phyloP scores from a whole-genome alignment of 2,888 invertebrate genomes.

The Melipona bicolor region DNA sequence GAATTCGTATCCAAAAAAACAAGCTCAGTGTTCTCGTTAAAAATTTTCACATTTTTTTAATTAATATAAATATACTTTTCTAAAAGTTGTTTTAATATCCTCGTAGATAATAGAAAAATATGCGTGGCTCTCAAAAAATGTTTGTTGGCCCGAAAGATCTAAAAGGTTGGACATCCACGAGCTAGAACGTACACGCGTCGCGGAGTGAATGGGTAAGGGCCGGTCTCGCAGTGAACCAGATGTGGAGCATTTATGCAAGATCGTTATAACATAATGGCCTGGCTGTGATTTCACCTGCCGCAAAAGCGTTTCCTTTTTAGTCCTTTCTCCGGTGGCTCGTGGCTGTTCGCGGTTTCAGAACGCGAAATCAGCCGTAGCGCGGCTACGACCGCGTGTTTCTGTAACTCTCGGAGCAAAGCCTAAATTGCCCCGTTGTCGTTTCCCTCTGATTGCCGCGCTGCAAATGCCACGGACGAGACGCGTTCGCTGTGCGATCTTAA shows the following conservation, averaged over 20 bases:
- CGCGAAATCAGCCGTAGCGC: constrained; percentile 36
- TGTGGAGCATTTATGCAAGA: constrained; percentile 70
- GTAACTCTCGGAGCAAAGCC: not conserved
- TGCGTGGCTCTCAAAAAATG: too few species aligned
- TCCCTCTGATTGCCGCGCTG: not conserved
- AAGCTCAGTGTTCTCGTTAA: too few species aligned
- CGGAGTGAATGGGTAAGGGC: constrained; percentile 63
- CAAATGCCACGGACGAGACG: constrained; percentile 3
- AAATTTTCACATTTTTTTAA: too few species aligned
- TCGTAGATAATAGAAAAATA: too few species aligned
- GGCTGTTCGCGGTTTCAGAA: constrained; percentile 45
- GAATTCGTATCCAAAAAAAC: too few species aligned
- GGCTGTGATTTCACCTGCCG: constrained; percentile 50
- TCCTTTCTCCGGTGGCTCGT: constrained; percentile 40
- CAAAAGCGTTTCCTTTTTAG: constrained; percentile 60
- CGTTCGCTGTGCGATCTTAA: not conserved
- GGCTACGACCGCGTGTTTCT: not conserved
- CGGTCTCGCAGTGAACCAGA: constrained; percentile 47
- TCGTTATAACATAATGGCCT: constrained; percentile 61
- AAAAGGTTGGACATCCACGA: too few species aligned
- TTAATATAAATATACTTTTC: too few species aligned
- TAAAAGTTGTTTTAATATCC: too few species aligned
- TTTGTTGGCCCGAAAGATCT: too few species aligned
- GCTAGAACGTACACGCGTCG: constrained; percentile 14
- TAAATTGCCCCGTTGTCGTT: not conserved